Evolutionary conservation across 2,113 vertebrate genomes (phyloP).

Genomic region (Enhydra lutris): DNA sequence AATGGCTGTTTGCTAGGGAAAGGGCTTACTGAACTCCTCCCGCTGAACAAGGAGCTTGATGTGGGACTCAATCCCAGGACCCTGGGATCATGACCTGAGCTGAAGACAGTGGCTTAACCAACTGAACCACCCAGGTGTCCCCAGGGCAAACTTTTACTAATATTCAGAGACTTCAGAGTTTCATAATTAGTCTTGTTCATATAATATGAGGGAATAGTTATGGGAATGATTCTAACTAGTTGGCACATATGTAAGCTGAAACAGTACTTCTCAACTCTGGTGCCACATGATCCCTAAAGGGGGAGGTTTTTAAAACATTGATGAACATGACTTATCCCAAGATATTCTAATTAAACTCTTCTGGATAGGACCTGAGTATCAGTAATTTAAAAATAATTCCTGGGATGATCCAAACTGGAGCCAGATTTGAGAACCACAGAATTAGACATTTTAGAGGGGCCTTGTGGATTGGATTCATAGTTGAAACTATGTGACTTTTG

Average conservation of each 20-base stretch:
- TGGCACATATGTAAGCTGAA: background rate
- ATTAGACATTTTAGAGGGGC: background rate
- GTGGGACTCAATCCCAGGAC: too few species aligned
- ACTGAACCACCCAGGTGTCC: too few species aligned
- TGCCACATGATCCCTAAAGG: background rate
- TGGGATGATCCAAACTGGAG: background rate
- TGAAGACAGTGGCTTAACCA: too few species aligned
- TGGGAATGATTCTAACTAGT: background rate
- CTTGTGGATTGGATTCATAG: background rate
- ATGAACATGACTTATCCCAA: background rate
- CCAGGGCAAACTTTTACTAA: background rate
- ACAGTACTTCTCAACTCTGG: background rate
- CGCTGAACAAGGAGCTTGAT: too few species aligned
- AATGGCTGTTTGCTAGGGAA: background rate
- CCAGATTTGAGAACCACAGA: background rate
- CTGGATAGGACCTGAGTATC: background rate
- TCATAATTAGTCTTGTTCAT: background rate
- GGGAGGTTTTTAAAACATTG: background rate
- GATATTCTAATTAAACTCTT: background rate
- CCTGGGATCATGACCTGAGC: too few species aligned
- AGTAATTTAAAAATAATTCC: background rate
- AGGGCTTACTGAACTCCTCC: background rate
- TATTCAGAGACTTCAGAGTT: background rate
- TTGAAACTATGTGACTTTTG: background rate
- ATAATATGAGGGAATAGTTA: background rate